These are phyloP conservation scores for Accipiter virgatus DNA, from an alignment of 2,113 vertebrate species.

Conservation along the genomic window DNA sequence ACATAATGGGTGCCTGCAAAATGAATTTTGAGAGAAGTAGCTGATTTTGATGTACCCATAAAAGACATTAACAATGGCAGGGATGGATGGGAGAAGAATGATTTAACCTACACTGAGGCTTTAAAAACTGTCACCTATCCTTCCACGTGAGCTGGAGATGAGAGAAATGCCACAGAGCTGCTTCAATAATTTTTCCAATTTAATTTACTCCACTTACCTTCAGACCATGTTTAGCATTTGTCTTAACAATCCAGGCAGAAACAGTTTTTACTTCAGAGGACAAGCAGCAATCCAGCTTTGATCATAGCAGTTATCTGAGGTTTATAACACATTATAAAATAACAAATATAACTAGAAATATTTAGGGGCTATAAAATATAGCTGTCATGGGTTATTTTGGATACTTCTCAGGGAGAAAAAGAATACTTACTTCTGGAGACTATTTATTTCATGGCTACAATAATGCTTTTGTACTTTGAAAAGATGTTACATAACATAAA, in stretches of 20 bases:
- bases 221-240: not conserved
- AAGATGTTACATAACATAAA: not conserved
- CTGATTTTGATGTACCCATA: not conserved
- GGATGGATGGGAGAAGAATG: not conserved
- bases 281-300: not conserved
- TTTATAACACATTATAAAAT: not conserved
- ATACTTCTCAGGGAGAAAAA: not conserved
- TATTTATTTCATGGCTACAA: not conserved
- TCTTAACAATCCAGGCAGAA: not conserved
- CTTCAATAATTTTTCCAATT: not conserved
- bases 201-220: not conserved
- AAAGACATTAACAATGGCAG: not conserved
- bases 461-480: not conserved
- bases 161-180: not conserved
- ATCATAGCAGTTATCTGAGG: not conserved
- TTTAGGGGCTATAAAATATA: not conserved
- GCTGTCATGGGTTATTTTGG: not conserved
- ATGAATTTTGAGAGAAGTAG: not conserved
- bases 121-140: not conserved
- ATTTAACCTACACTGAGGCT: not conserved
- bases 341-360: not conserved
- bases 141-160: not conserved
- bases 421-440: not conserved
- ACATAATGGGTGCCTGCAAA: not conserved
- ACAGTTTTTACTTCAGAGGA: not conserved